Conservation (phyloP, 2,888 invertebrate species). For the Alviniconcha strummeri region DNA sequence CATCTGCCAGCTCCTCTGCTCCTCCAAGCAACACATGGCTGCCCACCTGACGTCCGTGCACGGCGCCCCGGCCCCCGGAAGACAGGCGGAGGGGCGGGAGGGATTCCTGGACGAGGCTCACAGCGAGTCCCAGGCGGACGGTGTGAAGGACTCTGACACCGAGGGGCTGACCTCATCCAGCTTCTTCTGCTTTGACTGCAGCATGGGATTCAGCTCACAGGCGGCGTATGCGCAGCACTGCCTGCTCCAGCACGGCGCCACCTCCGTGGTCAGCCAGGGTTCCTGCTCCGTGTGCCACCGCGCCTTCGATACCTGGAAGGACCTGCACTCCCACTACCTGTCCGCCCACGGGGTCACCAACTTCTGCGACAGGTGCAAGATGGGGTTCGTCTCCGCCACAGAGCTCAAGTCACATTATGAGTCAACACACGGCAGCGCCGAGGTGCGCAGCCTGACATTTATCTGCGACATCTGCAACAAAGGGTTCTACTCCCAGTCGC, state of each 20-base stretch:
- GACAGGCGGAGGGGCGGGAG: neutral
- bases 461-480: slow-evolving; percentile 49
- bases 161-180: neutral
- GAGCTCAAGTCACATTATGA: slow-evolving; percentile 43
- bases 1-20: slow-evolving; percentile 24
- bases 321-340: slow-evolving; percentile 43
- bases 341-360: slow-evolving; percentile 41
- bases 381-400: slow-evolving; percentile 40
- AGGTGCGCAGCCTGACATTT: slow-evolving; percentile 39
- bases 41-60: slow-evolving; percentile 17
- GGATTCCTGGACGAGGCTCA: neutral
- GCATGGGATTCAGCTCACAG: neutral
- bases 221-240: slow-evolving; percentile 27
- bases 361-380: slow-evolving; percentile 44
- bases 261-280: slow-evolving; percentile 25
- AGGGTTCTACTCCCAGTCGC: slow-evolving; percentile 46
- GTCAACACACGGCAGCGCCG: slow-evolving; percentile 37
- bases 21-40: slow-evolving; percentile 30
- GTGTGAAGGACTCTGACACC: neutral
- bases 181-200: slow-evolving; percentile 31
- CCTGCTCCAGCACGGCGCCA: slow-evolving; percentile 21
- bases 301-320: slow-evolving; percentile 28
- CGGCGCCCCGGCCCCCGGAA: neutral
- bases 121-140: neutral
- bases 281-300: slow-evolving; percentile 26